Evolutionary conservation across 2,797 vertebrate species (phyloP).

Genomic region (Fistularia commersonii): DNA sequence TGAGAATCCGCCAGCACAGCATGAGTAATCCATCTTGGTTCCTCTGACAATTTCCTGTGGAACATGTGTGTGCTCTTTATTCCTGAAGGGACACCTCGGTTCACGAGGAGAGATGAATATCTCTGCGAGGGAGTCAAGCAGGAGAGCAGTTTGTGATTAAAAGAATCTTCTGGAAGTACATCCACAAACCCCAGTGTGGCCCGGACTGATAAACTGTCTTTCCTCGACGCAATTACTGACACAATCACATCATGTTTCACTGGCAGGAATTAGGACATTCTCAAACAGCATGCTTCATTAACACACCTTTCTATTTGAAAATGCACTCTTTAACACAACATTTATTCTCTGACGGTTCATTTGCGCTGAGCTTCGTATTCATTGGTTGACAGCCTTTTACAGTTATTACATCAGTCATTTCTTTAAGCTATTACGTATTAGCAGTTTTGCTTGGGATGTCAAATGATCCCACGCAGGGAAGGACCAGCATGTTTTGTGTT

Average conservation of each 20-base stretch:
- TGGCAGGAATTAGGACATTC: conserved; percentile 51
- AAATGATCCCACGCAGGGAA: too few relatives aligned
- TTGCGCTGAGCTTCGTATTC: conserved; percentile 15
- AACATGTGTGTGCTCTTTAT: conserved; percentile 76
- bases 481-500: too few relatives aligned
- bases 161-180: conserved; percentile 73
- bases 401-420: background rate
- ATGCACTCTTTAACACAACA: conserved; percentile 30
- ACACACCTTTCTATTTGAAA: conserved; percentile 43
- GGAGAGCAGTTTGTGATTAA: conserved; percentile 80
- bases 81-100: conserved; percentile 73
- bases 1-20: conserved; percentile 74
- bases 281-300: conserved; percentile 59
- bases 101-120: conserved; percentile 76
- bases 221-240: conserved; percentile 63
- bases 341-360: conserved; percentile 33
- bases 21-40: conserved; percentile 80
- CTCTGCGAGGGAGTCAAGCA: conserved; percentile 69
- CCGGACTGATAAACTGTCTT: conserved; percentile 58
- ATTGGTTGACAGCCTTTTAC: background rate
- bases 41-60: conserved; percentile 72
- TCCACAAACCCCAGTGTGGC: conserved; percentile 57
- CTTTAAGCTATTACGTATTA: too few relatives aligned
- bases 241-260: conserved; percentile 51
- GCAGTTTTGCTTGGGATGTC: too few relatives aligned